Evolutionary conservation across 1,140 invertebrate genomes (phyloP).

Genomic region (Teleogryllus occipitalis): DNA sequence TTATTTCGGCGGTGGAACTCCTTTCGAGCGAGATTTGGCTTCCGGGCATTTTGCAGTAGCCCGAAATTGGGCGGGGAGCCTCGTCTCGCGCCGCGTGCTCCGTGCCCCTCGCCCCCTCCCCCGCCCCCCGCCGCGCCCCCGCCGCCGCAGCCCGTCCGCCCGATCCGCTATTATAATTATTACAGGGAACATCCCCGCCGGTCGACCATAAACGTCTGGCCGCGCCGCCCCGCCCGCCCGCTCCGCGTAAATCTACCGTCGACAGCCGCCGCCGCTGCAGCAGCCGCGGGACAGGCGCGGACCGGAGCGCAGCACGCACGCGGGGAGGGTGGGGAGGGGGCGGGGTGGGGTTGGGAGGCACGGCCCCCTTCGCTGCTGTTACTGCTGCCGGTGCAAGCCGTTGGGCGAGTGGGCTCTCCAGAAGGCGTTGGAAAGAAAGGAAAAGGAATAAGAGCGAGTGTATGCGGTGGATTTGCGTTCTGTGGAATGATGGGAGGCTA

Average conservation of each 20-base stretch:
- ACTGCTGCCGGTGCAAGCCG: not conserved
- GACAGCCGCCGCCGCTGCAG: too few species aligned
- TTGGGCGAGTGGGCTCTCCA: not conserved
- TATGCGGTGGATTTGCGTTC: too few species aligned
- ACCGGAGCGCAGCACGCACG: too few species aligned
- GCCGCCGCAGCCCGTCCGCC: not conserved
- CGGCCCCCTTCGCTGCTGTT: too few species aligned
- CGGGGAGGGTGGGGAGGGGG: too few species aligned
- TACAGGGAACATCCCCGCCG: slow-evolving; percentile 8
- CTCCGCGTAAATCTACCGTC: too few species aligned
- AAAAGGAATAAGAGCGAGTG: too few species aligned
- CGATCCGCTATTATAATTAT: slow-evolving; percentile 11
- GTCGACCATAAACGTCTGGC: too few species aligned
- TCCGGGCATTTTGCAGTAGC: slow-evolving; percentile 17
- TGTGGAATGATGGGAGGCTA: too few species aligned
- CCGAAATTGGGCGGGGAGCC: slow-evolving; percentile 9
- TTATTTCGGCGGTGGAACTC: not conserved
- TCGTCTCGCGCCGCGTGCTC: not conserved
- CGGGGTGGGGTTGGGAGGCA: too few species aligned
- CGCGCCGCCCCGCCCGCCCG: too few species aligned
- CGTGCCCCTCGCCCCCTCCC: not conserved
- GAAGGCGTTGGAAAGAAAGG: not conserved
- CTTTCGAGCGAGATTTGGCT: slow-evolving; percentile 9
- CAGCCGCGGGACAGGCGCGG: too few species aligned
- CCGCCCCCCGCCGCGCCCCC: not conserved